Evolutionary conservation across 2,797 vertebrate species (phyloP), one percentile per base, ranked within the genome.

Genomic region (Semaprochilodus insignis): DNA sequence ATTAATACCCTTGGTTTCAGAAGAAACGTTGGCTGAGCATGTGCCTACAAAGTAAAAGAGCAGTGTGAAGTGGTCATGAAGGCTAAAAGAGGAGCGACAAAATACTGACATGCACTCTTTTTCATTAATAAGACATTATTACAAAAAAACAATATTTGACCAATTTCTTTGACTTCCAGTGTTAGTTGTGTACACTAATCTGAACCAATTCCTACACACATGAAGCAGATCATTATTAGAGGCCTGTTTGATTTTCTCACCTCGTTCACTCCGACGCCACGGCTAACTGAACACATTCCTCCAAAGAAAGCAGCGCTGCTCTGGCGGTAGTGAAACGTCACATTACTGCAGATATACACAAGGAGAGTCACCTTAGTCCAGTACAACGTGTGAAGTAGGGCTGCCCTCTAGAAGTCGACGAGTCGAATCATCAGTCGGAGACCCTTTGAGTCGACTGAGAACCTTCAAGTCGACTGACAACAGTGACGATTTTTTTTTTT

Each of bases 241-340:
- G 21, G 3, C 44, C 6, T 11, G 25, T 19, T 25, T 6, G 14
- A 36, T 44, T 48, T 67, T 72, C 93, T 92, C 93, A 99, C 98
- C 98, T 99, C 98, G 84, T 97, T 97, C 87, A 99, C 97, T 86
- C 98, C 98, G n/a, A 99, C 97, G 75, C 98, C 98, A 85, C 95
- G 96, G 86, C 93, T 95, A 78, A 91, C 88, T 55, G 98, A 99
- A 82, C 98, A 99, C 89, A 98, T 95, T 74, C 98, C 98, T 87
- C 96, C 97, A 25, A 99, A 99, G 92, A 97, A 99, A 2, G 96
- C 97, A 44, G 95, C 92, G 52, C 97, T 98, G 94, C 98, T 97
- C 86, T 95, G 96, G 90, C 95, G 96, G 87, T 97, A 98, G 93
- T 99, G 97, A 93, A 99, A 99, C 14, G 96, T 97, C 91, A 96